Base-by-base conservation (phyloP, 2,797 vertebrate species). In the Orestias chungarensis region DNA sequence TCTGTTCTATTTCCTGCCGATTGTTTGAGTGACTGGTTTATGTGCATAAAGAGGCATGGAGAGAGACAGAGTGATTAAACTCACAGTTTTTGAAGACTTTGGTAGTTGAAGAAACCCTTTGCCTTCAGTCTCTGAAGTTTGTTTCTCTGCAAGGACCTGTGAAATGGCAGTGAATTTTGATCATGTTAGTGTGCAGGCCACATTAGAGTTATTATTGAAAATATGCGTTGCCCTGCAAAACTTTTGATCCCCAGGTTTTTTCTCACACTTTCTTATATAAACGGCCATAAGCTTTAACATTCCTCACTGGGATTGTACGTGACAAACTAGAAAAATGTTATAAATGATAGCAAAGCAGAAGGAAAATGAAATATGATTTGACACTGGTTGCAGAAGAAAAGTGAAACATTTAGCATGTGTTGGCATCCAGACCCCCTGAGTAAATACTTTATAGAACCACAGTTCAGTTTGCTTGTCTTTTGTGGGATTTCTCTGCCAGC, bases 81-180 rank as follows among this genome's bases (percentile, higher is more conserved):
- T 97, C 95, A 98, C 97, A 99, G 90, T 75, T 96, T 96, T 82
- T 95, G 94, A 71, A 99, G 96, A 43, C 92, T 94, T 69, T 91
- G 94, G 82, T 96, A 97, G 75, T 90, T 95, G 57, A 88, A 90
- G 90, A 99, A 99, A 71, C 87, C 88, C 74, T 96, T 92, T 70
- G 95, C 91, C 72, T 91, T 93, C 85, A 99, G 95, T 67, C 93
- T 95, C 78, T 91, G 93, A 55, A 99, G 89, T 44, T 86, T 87
- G 87, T 99, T 99, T 88, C 86, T 86, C 83, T 96, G 94, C 35
- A 99, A 92, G 54, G 96, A 99, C 96, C 98, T 99, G 91, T 52
- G 86, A 40, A 11, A 73, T 0, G 9, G 1, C 12, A 54, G 17
- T 76, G 11, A 25, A 10, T 68, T 27, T 73, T 43, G 54, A 71